Conservation (phyloP, 2,888 invertebrate genomes). For the Andrena camellia region DNA sequence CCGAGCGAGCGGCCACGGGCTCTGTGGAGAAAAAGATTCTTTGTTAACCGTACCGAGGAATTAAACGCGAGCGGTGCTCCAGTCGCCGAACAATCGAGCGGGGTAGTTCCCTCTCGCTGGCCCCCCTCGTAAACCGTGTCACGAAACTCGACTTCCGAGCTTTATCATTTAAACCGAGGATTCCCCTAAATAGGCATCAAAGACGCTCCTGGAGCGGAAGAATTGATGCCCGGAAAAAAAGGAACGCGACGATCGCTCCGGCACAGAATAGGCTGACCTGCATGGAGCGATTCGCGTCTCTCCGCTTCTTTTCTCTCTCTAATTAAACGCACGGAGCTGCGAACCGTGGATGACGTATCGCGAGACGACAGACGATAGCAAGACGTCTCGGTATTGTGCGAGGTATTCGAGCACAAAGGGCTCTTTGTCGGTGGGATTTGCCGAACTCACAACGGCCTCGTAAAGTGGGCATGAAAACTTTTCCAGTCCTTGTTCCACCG, state of each 20-base stretch:
- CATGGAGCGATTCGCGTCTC: background rate
- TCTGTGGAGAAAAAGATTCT: constrained; percentile 54
- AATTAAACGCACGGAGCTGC: constrained; percentile 11
- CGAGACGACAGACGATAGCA: constrained; percentile 26
- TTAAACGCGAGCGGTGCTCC: constrained; percentile 55
- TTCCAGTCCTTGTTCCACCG: constrained; percentile 55
- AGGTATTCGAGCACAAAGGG: constrained; percentile 66
- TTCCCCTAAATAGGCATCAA: constrained; percentile 48
- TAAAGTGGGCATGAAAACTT: constrained; percentile 69
- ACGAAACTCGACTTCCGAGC: constrained; percentile 58
- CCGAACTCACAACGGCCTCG: constrained; percentile 68
- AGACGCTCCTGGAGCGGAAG: constrained; percentile 49
- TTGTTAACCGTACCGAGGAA: constrained; percentile 57
- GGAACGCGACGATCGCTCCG: constrained; percentile 3
- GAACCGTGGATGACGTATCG: constrained; percentile 17
- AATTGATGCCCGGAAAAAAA: constrained; percentile 31
- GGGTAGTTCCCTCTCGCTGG: constrained; percentile 5
- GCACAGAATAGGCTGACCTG: background rate
- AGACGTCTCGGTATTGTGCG: constrained; percentile 53
- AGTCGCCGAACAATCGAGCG: constrained; percentile 54
- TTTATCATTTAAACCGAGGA: constrained; percentile 57
- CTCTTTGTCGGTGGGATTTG: constrained; percentile 65
- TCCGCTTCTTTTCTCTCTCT: background rate
- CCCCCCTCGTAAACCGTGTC: constrained; percentile 52
- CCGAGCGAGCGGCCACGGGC: constrained; percentile 36